These are phyloP conservation scores for Amia ocellicauda DNA, from an alignment of 2,113 vertebrate genomes.

Conservation along the genomic window DNA sequence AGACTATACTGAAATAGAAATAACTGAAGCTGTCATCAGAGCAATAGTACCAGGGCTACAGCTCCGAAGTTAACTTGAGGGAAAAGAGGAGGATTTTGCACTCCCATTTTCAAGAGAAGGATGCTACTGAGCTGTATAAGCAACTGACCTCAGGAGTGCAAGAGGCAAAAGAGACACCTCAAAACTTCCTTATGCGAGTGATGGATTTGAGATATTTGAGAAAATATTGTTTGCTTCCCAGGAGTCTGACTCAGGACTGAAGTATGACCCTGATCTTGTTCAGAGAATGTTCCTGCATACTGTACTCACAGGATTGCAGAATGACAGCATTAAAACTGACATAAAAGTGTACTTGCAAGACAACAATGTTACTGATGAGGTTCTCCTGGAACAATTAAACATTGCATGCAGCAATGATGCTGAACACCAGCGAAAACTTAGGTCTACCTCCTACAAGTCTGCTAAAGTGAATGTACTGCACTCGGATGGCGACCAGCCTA, in stretches of 20 bases:
- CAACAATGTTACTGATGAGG: slow-evolving; percentile 14
- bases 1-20: too few species aligned
- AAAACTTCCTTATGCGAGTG: slow-evolving; percentile 7
- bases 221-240: slow-evolving; percentile 18
- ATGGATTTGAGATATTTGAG: too few species aligned
- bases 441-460: too few species aligned
- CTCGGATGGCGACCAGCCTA: too few species aligned
- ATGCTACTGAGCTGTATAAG: too few species aligned
- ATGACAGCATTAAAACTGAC: slow-evolving; percentile 12
- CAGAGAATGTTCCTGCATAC: slow-evolving; percentile 21
- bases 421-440: slow-evolving; percentile 5
- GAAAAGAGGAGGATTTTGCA: slow-evolving; percentile 15
- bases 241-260: slow-evolving; percentile 10
- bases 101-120: too few species aligned
- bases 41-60: too few species aligned
- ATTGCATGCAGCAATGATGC: slow-evolving; percentile 11
- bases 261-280: slow-evolving; percentile 14
- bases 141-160: too few species aligned
- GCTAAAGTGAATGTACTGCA: too few species aligned
- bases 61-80: too few species aligned
- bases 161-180: too few species aligned
- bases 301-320: slow-evolving; percentile 1
- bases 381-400: slow-evolving; percentile 1
- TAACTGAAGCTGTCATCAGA: too few species aligned
- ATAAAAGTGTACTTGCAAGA: slow-evolving; percentile 13